A percentile compares a stretch with the other conserved stretches of the same genome.
These are phyloP conservation scores for Protonibea diacanthus DNA, from an alignment of 2,797 vertebrate species.

Conservation along the genomic window DNA sequence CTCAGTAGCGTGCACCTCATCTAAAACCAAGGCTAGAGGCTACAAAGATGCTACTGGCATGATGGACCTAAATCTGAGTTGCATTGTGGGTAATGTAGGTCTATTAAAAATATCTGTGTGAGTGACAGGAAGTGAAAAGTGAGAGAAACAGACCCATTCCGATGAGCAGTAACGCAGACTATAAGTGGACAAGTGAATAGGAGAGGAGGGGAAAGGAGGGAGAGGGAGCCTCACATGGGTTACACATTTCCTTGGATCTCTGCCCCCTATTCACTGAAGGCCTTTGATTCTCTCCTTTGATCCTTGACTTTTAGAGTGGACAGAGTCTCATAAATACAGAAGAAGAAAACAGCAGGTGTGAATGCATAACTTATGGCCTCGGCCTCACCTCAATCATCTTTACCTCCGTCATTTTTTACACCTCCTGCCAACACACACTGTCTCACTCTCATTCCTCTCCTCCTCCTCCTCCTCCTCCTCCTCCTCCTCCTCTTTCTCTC, in stretches of 20 bases:
- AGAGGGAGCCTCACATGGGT: conserved; percentile 6
- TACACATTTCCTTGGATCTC: conserved; percentile 52
- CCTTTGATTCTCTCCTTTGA: conserved; percentile 76
- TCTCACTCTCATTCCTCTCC: conserved; percentile 42
- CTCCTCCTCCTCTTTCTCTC: conserved; percentile 37
- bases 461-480: conserved; percentile 39
- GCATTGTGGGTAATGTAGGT: not conserved
- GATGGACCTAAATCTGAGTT: not conserved
- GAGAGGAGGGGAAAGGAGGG: conserved; percentile 2
- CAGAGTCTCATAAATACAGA: conserved; percentile 76
- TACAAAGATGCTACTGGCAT: not conserved
- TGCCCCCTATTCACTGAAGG: conserved; percentile 52
- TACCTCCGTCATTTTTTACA: conserved; percentile 54
- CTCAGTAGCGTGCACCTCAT: too few species aligned
- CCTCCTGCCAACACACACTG: conserved; percentile 35
- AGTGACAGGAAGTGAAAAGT: not conserved
- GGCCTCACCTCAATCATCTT: conserved; percentile 68
- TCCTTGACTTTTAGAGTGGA: conserved; percentile 74
- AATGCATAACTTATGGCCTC: conserved; percentile 73
- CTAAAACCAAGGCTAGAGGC: too few species aligned
- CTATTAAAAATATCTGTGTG: not conserved
- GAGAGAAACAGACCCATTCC: conserved; percentile 11
- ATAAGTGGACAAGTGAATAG: not conserved
- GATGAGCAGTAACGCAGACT: conserved; percentile 7
- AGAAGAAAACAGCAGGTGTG: conserved; percentile 73